These are phyloP conservation scores for Tenrec ecaudatus DNA, from an alignment of 2,113 vertebrate species.

Conservation along the genomic window DNA sequence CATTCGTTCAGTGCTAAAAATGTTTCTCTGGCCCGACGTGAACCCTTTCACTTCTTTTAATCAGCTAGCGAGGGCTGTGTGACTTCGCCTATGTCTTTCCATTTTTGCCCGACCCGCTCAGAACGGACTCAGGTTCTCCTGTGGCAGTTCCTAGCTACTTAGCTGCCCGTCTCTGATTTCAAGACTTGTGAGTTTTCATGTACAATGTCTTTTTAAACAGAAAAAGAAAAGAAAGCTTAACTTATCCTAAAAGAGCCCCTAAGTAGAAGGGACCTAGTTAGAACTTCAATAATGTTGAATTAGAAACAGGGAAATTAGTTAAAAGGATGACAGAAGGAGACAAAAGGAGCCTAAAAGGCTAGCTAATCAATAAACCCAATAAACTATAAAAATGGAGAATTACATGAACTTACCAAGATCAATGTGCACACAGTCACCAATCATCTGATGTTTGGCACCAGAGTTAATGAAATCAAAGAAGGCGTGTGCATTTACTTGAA, in stretches of 20 bases:
- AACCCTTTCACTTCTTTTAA: not conserved
- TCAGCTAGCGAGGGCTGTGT: not conserved
- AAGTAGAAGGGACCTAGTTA: not conserved
- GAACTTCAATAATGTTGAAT: not conserved
- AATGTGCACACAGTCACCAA: not conserved
- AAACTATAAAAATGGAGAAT: conserved; percentile 65
- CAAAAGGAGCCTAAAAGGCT: conserved; percentile 27
- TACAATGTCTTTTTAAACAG: conserved; percentile 22
- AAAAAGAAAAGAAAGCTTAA: not conserved
- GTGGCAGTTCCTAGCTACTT: not conserved
- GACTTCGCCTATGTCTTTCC: not conserved
- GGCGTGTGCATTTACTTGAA: conserved; percentile 54
- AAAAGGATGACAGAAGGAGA: conserved; percentile 38
- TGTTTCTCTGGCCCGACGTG: not conserved
- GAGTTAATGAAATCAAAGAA: conserved; percentile 47
- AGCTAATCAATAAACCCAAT: conserved; percentile 60
- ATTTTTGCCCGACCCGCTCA: not conserved
- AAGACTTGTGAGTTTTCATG: conserved; percentile 15
- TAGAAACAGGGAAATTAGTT: conserved; percentile 29
- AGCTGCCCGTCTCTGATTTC: not conserved
- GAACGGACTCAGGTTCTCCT: not conserved
- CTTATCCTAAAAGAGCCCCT: not conserved
- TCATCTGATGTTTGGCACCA: conserved; percentile 55
- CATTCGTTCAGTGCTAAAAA: not conserved
- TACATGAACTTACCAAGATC: conserved; percentile 20